These are phyloP conservation scores for Vireo griseus DNA, from an alignment of 2,797 vertebrate genomes.

Conservation along the genomic window DNA sequence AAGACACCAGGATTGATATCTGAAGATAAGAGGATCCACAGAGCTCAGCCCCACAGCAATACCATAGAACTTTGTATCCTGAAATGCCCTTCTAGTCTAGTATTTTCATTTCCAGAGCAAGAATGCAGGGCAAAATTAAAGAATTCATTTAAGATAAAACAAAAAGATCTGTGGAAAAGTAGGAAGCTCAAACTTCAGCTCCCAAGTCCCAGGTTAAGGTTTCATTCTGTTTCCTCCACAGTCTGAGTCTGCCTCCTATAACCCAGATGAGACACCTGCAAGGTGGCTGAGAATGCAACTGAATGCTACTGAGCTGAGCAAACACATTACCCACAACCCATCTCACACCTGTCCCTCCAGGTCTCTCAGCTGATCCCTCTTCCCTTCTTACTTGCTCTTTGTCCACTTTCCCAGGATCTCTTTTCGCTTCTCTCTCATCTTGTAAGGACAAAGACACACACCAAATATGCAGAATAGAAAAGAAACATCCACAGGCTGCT, in stretches of 20 bases:
- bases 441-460: conserved; percentile 11
- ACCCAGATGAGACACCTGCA: not conserved
- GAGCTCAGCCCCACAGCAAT: not conserved
- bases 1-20: not conserved
- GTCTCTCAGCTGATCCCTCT: not conserved
- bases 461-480: conserved; percentile 43
- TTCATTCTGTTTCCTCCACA: rapidly evolving
- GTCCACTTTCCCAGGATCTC: not conserved
- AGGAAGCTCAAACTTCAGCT: not conserved
- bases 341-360: not conserved
- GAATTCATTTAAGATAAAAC: not conserved
- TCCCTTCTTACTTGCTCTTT: not conserved
- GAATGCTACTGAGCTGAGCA: not conserved
- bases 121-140: not conserved
- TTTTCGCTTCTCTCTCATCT: not conserved
- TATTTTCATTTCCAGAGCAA: not conserved
- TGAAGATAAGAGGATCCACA: not conserved
- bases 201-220: not conserved
- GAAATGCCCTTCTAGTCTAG: not conserved
- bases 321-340: not conserved
- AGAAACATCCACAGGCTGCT: conserved; percentile 12
- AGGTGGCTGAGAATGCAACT: not conserved
- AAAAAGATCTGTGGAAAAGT: not conserved
- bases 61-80: not conserved
- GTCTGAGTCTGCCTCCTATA: not conserved